These are phyloP conservation scores for Stenoptilia bipunctidactyla DNA, from an alignment of 2,888 invertebrate genomes.

Conservation along the genomic window DNA sequence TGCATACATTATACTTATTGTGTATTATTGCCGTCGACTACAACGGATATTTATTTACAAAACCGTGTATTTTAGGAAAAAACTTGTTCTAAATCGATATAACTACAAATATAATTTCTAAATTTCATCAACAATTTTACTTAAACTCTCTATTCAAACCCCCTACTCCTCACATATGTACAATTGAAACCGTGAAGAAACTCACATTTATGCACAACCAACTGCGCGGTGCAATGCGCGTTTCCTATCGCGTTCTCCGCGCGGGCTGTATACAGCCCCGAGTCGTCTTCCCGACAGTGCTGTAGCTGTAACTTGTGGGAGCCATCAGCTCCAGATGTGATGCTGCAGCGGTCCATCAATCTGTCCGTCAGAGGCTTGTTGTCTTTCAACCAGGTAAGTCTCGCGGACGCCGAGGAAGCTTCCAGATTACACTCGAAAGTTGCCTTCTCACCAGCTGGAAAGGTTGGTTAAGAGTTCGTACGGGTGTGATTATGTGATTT, in stretches of 20 bases:
- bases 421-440: constrained; percentile 83
- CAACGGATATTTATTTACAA: no score
- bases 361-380: constrained; percentile 84
- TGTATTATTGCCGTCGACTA: no score
- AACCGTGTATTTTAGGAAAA: no score
- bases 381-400: constrained; percentile 88
- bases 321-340: constrained; percentile 69
- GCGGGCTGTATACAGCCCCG: constrained; percentile 91
- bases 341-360: constrained; percentile 79
- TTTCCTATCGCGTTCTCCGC: constrained; percentile 86
- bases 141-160: neutral
- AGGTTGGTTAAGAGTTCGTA: constrained; percentile 34
- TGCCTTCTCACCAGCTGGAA: constrained; percentile 86
- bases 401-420: constrained; percentile 69
- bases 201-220: constrained; percentile 88
- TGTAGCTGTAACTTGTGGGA: constrained; percentile 79
- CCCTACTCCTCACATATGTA: no score
- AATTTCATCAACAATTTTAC: neutral
- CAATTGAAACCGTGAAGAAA: constrained; percentile 15
- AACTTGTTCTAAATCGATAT: no score
- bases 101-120: no score
- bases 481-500: constrained; percentile 20
- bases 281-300: constrained; percentile 82
- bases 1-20: no score
- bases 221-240: constrained; percentile 87